A percentile compares a stretch with the other conserved stretches of the same genome.
Conservation (phyloP, 2,113 vertebrate species). For the Megaleporinus macrocephalus region DNA sequence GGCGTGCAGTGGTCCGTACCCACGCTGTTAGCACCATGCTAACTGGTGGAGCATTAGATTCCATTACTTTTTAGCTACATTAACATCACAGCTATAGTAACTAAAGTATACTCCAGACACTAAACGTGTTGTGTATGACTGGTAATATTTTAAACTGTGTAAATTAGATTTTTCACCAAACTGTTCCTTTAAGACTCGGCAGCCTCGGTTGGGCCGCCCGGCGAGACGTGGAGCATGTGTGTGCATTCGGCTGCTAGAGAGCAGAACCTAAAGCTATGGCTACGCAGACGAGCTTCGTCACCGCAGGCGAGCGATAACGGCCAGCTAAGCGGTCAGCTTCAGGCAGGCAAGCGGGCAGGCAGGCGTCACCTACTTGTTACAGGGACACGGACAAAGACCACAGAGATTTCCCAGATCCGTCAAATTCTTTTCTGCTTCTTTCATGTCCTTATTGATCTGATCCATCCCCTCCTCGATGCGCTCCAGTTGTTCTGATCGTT, state of each 20-base stretch:
- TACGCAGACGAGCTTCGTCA: constrained; percentile 12
- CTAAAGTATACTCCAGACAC: too few species aligned
- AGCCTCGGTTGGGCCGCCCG: background rate
- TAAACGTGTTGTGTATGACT: too few species aligned
- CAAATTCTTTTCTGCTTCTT: constrained; percentile 89
- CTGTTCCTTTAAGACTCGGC: constrained; percentile 5
- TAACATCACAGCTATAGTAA: too few species aligned
- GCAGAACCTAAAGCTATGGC: constrained; percentile 36
- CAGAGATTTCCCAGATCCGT: constrained; percentile 86
- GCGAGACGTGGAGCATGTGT: constrained; percentile 23
- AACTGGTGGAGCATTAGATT: too few species aligned
- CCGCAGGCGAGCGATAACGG: constrained; percentile 74
- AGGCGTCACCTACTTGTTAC: constrained; percentile 90
- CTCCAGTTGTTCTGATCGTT: constrained; percentile 99
- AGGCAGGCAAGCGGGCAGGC: constrained; percentile 49
- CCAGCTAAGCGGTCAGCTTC: constrained; percentile 76
- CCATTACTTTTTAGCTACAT: too few species aligned
- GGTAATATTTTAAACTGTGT: background rate
- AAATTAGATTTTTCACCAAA: background rate
- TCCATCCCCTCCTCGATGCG: constrained; percentile 99
- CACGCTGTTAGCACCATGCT: too few species aligned
- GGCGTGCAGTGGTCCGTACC: too few species aligned
- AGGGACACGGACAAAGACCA: constrained; percentile 84
- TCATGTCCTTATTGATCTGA: constrained; percentile 99
- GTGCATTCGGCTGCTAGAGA: constrained; percentile 23